Evolutionary conservation across 2,113 vertebrate genomes (phyloP), one percentile per base, ranked within the genome.

Genomic region (Xiphophorus hellerii): DNA sequence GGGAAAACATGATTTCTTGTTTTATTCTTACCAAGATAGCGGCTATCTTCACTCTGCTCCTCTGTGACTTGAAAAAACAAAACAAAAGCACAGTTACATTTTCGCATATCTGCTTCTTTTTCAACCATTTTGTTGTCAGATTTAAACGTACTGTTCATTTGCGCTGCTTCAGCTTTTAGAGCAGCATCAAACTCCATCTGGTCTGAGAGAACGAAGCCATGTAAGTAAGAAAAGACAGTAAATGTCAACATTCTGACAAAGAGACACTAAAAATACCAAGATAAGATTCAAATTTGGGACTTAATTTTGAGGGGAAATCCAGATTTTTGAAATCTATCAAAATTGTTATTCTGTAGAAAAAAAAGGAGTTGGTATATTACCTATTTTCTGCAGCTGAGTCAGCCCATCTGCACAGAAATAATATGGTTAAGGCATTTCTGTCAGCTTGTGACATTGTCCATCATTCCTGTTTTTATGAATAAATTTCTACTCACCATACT

Each of bases 111-210:
- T 17, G 44, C 17, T 48, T 4, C 0, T 5, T 29, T 66, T 58
- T 28, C 1, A 3, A 13, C 15, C 12, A 44, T 48, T 63, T 63
- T 13, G 8, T 62, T 58, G 27, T 44, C 27, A 66, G 37, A 12
- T 7, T 20, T 66, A 48, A 74, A 83, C 85, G 62, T 63, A 94
- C 92, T 79, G 22, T 92, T 91, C 78, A 81, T 69, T 62, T 90
- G 84, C 68, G 77, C 71, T 0, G 69, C 85, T 69, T 89, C 83
- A 3, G 48, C 73, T 76, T 85, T 84, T 39, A 92, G 92, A 75
- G 85, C 88, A 0, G 85, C 85, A 37, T 94, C 90, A 73, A 90
- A 92, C 77, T 93, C 87, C 62, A 87, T 77, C 79, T 90, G 86
- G 85, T 94, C 94, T 94, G 77, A 74, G 58, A 61, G 81, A 9